Evolutionary conservation across 2,113 vertebrate genomes (phyloP).

Genomic region (Dasyprocta punctata): DNA sequence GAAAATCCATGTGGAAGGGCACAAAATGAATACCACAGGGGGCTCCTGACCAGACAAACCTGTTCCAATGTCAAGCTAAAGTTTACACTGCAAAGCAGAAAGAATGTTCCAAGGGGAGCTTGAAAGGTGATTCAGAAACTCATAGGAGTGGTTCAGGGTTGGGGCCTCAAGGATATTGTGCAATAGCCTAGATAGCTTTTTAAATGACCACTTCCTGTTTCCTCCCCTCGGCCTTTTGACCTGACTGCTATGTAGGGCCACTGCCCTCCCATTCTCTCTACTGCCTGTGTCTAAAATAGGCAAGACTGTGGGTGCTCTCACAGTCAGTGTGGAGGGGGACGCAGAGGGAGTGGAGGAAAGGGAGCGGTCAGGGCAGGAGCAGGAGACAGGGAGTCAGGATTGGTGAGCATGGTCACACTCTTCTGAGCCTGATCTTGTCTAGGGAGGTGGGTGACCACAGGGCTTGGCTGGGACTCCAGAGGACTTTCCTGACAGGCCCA

Average conservation of each 20-base stretch:
- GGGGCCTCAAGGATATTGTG: neutral
- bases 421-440: neutral
- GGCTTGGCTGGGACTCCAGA: neutral
- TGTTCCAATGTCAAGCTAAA: neutral
- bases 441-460: neutral
- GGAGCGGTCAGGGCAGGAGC: neutral
- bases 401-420: no score
- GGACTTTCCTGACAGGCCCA: neutral
- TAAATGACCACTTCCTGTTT: constrained; percentile 36
- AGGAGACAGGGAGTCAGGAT: neutral
- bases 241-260: neutral
- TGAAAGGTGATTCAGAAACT: neutral
- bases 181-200: neutral
- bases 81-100: neutral
- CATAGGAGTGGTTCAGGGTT: neutral
- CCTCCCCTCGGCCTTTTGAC: accelerated
- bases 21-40: neutral
- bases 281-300: neutral
- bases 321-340: neutral
- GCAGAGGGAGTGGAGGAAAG: neutral
- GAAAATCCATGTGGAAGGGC: neutral
- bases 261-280: neutral
- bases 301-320: neutral
- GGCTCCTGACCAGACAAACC: accelerated
- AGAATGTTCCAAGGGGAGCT: neutral